A percentile compares a stretch with the other conserved stretches of the same genome.
phyloP scores from a whole-genome alignment of 2,113 vertebrate species.

The Callocephalon fimbriatum region DNA sequence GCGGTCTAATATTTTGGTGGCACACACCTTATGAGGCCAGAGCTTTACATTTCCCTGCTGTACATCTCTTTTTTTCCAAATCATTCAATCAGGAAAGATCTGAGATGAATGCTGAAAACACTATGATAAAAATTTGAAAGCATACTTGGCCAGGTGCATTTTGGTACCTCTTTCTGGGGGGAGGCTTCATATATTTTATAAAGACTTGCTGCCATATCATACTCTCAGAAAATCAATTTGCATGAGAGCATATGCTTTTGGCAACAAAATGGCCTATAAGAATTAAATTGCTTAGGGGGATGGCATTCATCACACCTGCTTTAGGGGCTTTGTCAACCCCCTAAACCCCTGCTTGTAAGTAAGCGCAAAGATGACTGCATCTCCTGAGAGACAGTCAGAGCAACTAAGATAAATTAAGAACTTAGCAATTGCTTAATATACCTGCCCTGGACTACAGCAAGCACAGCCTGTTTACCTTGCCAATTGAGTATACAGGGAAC shows the following conservation, averaged over 20 bases:
- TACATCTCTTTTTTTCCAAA: neutral
- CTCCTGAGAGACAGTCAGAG: neutral
- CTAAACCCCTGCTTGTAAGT: neutral
- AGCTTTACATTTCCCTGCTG: neutral
- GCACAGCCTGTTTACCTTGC: neutral
- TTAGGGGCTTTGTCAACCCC: neutral
- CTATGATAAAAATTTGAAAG: neutral
- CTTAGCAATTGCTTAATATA: neutral
- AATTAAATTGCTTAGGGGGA: neutral
- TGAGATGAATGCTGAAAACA: neutral
- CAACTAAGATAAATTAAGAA: neutral
- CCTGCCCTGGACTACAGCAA: neutral
- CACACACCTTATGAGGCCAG: neutral
- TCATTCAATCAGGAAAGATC: neutral
- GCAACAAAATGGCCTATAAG: neutral
- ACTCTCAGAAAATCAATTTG: neutral
- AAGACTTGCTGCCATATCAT: neutral
- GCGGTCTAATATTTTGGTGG: neutral
- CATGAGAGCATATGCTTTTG: neutral
- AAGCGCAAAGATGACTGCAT: neutral
- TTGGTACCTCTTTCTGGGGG: neutral
- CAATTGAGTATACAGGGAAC: neutral
- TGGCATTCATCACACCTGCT: constrained; percentile 12
- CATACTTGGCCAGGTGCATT: neutral
- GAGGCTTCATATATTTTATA: neutral